Conservation (phyloP, 2,888 invertebrate species). For the Drosophila birchii region DNA sequence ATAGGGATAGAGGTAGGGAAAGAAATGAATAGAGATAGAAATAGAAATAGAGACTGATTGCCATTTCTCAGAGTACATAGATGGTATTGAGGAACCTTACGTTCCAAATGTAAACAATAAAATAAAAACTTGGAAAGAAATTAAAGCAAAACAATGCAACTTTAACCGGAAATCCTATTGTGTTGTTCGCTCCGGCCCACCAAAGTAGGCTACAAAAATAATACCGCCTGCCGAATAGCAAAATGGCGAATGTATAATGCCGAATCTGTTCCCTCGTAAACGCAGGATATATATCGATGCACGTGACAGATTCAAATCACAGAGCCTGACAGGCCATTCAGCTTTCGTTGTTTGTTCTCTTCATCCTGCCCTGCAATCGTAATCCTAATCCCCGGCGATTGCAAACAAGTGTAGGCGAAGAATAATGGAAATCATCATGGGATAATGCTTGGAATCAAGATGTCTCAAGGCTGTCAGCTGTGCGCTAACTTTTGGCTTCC, state of each 20-base stretch:
- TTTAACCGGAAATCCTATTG: not conserved
- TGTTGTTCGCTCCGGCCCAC: not conserved
- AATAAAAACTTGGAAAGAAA: too few relatives aligned
- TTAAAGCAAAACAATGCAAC: not conserved
- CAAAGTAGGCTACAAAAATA: slow-evolving; percentile 14
- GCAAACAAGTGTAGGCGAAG: slow-evolving; percentile 34
- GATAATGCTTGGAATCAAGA: slow-evolving; percentile 38
- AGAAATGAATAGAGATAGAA: too few relatives aligned
- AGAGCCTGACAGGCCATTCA: slow-evolving; percentile 19
- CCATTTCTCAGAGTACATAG: too few relatives aligned
- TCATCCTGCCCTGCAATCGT: slow-evolving; percentile 18
- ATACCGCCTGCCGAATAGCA: not conserved
- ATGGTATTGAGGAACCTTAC: too few relatives aligned
- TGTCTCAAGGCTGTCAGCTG: slow-evolving; percentile 66
- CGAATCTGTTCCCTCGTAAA: not conserved
- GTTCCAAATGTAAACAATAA: not conserved
- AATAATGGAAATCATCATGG: slow-evolving; percentile 47
- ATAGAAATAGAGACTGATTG: too few relatives aligned
- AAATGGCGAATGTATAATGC: not conserved
- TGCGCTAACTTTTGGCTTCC: not conserved
- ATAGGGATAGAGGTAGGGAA: too few relatives aligned
- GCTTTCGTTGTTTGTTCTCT: slow-evolving; percentile 1
- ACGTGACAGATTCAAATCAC: slow-evolving; percentile 25
- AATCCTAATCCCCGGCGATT: slow-evolving; percentile 27
- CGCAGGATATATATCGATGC: slow-evolving; percentile 10